Evolutionary conservation across 1,140 invertebrate genomes (phyloP).

Genomic region (Mya arenaria): DNA sequence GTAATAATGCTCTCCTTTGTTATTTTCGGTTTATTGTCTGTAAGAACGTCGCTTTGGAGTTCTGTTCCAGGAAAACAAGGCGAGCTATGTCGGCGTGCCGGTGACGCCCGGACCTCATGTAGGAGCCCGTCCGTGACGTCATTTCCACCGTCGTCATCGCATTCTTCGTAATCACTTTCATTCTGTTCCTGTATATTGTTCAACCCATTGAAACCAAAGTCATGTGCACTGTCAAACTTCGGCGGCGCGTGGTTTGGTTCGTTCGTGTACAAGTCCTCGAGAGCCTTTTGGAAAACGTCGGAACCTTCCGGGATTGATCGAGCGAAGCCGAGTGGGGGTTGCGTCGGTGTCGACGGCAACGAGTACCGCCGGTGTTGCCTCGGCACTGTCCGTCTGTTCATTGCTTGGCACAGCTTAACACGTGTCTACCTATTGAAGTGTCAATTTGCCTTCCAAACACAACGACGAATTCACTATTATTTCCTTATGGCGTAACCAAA

Average conservation of each 20-base stretch:
- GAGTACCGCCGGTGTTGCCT: conserved; percentile 24
- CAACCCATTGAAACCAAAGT: conserved; percentile 31
- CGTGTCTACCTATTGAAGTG: too few species aligned
- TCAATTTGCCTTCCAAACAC: too few species aligned
- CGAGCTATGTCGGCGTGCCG: conserved; percentile 26
- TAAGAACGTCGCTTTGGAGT: not conserved
- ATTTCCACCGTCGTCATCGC: not conserved
- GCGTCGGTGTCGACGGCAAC: conserved; percentile 9
- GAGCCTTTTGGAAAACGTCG: conserved; percentile 23
- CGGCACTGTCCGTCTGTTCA: conserved; percentile 6
- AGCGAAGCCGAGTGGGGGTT: conserved; percentile 18
- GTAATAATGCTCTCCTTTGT: conserved; percentile 2
- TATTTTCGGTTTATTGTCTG: not conserved
- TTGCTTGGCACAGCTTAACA: too few species aligned
- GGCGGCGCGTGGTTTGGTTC: conserved; percentile 9
- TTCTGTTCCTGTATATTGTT: conserved; percentile 36
- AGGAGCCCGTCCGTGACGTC: not conserved
- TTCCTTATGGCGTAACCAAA: too few species aligned
- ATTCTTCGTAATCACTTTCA: conserved; percentile 18
- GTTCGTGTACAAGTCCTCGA: conserved; percentile 26
- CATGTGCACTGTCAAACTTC: not conserved
- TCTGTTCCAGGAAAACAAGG: conserved; percentile 3
- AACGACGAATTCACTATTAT: too few species aligned
- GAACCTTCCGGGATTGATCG: conserved; percentile 33
- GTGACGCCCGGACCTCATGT: not conserved